Percentiles rank a stretch among this genome's conserved stretches.
Evolutionary conservation across 1,140 invertebrate genomes (phyloP).

Genomic region (Gryllus bimaculatus): DNA sequence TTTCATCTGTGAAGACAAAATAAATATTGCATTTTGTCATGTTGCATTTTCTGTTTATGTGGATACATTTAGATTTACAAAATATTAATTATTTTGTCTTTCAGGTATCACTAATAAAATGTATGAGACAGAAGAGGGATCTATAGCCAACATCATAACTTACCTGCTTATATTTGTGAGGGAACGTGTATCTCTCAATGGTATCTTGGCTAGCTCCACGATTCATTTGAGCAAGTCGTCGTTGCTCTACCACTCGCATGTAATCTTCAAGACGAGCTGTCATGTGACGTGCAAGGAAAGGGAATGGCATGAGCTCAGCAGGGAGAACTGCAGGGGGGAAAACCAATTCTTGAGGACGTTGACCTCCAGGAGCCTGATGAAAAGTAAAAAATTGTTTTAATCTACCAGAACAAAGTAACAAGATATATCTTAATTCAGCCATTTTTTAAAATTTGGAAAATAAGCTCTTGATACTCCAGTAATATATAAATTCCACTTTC

Average conservation of each 20-base stretch:
- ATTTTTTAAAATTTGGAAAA: no score
- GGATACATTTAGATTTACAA: neutral
- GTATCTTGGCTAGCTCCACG: constrained; percentile 60
- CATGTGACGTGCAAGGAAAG: constrained; percentile 40
- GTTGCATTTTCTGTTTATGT: neutral
- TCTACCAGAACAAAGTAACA: neutral
- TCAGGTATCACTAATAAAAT: neutral
- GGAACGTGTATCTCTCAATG: constrained; percentile 77
- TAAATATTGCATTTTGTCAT: neutral
- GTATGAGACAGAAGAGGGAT: no score
- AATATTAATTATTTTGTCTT: neutral
- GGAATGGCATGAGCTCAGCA: constrained; percentile 42
- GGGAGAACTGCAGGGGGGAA: constrained; percentile 39
- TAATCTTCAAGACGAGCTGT: constrained; percentile 38
- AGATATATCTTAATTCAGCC: no score
- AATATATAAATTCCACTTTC: no score
- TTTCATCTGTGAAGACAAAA: constrained; percentile 36
- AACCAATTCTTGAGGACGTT: constrained; percentile 35
- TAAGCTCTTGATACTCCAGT: no score
- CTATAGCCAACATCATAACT: constrained; percentile 15
- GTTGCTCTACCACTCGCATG: constrained; percentile 45
- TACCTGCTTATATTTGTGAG: constrained; percentile 73
- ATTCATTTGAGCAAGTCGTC: constrained; percentile 43
- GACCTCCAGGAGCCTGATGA: constrained; percentile 16
- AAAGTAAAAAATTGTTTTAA: neutral